Evolutionary conservation across 2,888 invertebrate genomes (phyloP), one percentile per base, ranked within the genome.

Genomic region (Heterodera filipjevi): DNA sequence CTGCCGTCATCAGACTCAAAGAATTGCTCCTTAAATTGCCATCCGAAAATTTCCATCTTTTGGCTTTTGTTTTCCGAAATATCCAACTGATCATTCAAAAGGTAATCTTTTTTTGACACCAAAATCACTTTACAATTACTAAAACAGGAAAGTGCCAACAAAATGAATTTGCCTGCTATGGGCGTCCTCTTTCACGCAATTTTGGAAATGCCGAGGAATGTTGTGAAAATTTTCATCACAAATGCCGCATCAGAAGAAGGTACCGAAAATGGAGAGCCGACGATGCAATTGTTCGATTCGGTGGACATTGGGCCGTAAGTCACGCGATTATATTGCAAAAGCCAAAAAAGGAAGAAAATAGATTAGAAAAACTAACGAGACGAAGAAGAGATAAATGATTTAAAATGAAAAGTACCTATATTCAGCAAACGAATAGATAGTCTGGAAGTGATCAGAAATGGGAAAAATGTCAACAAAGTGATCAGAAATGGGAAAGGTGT

Each of bases 151-250:
- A 75, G 81, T 27, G 81, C 80, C 22, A 89, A 89, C 81, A 89
- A 89, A 76, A 89, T 89, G 89, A 84, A 84, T 19, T 76, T 89
- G 44, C 82, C 82, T 10, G 87, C 87, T 2, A 75, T 89, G 22
- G 89, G 89, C 16, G 83, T 89, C 14, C 79, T 89, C 1, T 84
- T 89, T 5, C 87, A 88, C 71, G 84, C 85, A 10, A 84, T 87
- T 66, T 76, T 89, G 73, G 84, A 86, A 71, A 82, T 89, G 81
- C 79, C 81, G 0, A 80, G 84, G 39, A 82, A 82, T 46, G 77
- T 77, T 27, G 82, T 81, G 44, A 74, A 84, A 68, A 82, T 83
- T 64, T 85, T 83, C 49, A 66, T 68, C 12, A 46, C 32, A 32
- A 64, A 59, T 46, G 59, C 44, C 66, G 59, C 44, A 16, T n/a